Base-by-base conservation (phyloP, 2,888 invertebrate genomes). In the Pachycephus smyrnensis region DNA sequence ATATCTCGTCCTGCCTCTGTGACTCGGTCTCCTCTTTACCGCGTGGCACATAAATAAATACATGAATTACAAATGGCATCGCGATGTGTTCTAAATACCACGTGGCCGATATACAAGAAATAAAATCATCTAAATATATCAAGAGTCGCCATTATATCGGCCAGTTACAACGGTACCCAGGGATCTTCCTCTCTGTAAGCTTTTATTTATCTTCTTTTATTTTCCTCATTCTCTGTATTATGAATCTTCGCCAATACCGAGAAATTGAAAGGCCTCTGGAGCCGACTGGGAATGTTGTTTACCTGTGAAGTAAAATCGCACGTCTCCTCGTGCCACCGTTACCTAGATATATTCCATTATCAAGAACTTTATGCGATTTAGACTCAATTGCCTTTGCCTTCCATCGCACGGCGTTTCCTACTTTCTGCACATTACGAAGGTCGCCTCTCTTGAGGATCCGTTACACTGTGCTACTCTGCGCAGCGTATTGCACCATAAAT, bases 71-170 rank as follows among this genome's bases (percentile, higher is more conserved):
- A 32, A 36, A 74, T 36, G 36, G n/a, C 36, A 37, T 74, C 37
- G 74, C 74, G 74, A 74, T 74, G 33, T 12, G 74, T 74, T 74
- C 74, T 3, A 36, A 75, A 75, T 75, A 75, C 75, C 40, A 75
- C 68, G 40, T 75, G 68, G 75, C 75, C 32, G 68, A 75, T 68
- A 30, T 12, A 75, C 23, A 11, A 30, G 75, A 68, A 55, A 37
- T 68, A 75, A 75, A 75, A 55, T 75, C 11, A 33, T 75, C 75
- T 75, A 37, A 55, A 75, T 31, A 68, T 55, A 75, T 75, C 30
- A 33, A 23, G 35, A 30, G 74, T 15, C 12, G 15, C 23, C 36
- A 33, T 6, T 71, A 33, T 71, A 23, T 55, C 55, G 55, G 55
- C 23, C 55, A 23, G 23, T 9, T 23, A 55, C 55, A 23, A 23